Base-by-base conservation (phyloP, 2,888 invertebrate genomes). In the Ornithoptera alexandrae region DNA sequence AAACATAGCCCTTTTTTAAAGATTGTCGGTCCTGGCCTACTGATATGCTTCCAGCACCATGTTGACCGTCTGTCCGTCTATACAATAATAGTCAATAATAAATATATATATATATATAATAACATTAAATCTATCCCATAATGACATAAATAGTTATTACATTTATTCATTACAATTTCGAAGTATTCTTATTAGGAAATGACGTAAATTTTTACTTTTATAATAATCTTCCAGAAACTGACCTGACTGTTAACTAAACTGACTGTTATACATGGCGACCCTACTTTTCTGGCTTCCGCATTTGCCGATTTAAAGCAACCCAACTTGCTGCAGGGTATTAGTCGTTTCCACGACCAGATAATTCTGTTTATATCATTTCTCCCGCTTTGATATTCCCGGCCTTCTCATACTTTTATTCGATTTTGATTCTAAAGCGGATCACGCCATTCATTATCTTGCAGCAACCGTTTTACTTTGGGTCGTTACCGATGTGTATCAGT, bases 211-310 rank as follows among this genome's bases (percentile, higher is more conserved):
- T 39, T 7, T 39, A 30, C 30, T 4, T 39, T 39, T 10, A 10
- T 39, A 7, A 7, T 15, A 22, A 57, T 10, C 30, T 50, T 46
- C n/a, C 53, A 36, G 42, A 39, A 36, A 69, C 17, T 42, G 39
- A 65, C 60, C 42, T 1, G 18, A 30, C n/a, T n/a, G n/a, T n/a
- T n/a, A n/a, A n/a, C n/a, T n/a, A n/a, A n/a, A n/a, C n/a, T n/a
- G n/a, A n/a, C n/a, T n/a, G n/a, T n/a, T 30, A 24, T 64, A 60
- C 18, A 60, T 46, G 30, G 62, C 17, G 10, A 62, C 58, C 62
- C 65, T 66, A 76, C 78, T 77, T 74, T 74, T 75, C 72, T 71
- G 75, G 79, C 81, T 81, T 83, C 81, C 78, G 78, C 77, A 71
- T 75, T 77, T 76, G 77, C 76, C 75, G 77, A 74, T 74, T 74